phyloP scores from a whole-genome alignment of 2,797 vertebrate species.

The Pygocentrus nattereri region DNA sequence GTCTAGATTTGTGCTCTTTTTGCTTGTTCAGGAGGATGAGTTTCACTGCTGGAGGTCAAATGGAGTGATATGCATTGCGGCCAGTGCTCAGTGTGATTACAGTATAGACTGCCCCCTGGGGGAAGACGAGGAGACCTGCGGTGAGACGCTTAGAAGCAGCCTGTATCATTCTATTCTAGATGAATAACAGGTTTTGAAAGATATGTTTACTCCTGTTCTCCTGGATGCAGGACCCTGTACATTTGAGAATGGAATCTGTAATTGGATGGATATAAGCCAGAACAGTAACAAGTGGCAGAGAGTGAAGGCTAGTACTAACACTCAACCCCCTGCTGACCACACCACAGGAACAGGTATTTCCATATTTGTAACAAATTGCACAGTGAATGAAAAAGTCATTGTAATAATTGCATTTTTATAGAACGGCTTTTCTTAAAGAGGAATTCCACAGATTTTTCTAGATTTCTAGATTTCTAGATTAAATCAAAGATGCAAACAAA shows the following conservation, averaged over 20 bases:
- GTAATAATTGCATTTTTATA: neutral
- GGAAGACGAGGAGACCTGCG: slow-evolving; percentile 79
- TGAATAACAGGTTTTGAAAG: neutral
- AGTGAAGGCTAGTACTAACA: slow-evolving; percentile 68
- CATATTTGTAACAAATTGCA: too few species aligned
- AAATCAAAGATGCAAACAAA: too few species aligned
- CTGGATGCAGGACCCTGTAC: slow-evolving; percentile 72
- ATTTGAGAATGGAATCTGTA: slow-evolving; percentile 76
- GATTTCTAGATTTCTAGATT: too few species aligned
- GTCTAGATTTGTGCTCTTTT: neutral
- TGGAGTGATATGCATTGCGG: slow-evolving; percentile 65
- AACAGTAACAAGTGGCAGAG: slow-evolving; percentile 72
- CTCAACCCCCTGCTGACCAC: slow-evolving; percentile 72
- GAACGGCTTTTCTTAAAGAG: too few species aligned
- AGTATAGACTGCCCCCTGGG: slow-evolving; percentile 73
- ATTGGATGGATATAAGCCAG: slow-evolving; percentile 71
- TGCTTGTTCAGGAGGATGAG: slow-evolving; percentile 57
- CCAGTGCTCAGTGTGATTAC: slow-evolving; percentile 72
- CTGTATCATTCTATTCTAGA: neutral
- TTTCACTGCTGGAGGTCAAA: slow-evolving; percentile 77
- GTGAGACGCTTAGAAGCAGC: slow-evolving; percentile 60
- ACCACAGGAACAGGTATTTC: slow-evolving; percentile 73
- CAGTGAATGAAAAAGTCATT: neutral
- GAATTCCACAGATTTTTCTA: too few species aligned
- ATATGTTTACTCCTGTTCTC: neutral